A percentile compares a stretch with the other conserved stretches of the same genome.
Evolutionary conservation across 2,113 vertebrate genomes (phyloP).

Genomic region (Aspidoscelis tigris): DNA sequence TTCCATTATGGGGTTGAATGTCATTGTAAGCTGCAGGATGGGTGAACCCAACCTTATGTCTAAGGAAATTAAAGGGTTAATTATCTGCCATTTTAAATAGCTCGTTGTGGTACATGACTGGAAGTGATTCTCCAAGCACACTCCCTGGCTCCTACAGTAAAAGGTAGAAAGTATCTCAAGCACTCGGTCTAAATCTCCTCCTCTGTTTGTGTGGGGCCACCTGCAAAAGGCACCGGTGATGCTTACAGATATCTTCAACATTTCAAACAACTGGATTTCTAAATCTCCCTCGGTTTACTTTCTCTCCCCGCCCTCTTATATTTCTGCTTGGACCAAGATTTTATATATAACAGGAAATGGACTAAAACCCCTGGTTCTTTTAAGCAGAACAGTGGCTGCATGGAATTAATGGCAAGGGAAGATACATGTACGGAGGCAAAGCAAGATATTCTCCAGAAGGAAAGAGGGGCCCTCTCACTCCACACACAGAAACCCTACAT

Average conservation of each 20-base stretch:
- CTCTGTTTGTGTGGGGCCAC: neutral
- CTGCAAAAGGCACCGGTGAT: neutral
- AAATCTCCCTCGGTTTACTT: neutral
- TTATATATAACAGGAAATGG: neutral
- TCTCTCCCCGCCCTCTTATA: neutral
- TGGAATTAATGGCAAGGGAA: neutral
- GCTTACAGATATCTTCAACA: neutral
- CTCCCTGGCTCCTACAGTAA: slow-evolving; percentile 9
- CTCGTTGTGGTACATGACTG: slow-evolving; percentile 3
- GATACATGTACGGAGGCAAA: neutral
- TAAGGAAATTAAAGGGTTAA: neutral
- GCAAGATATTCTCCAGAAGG: no score
- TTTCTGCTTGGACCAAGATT: neutral
- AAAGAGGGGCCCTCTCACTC: no score
- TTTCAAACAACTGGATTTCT: neutral
- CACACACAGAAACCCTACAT: no score
- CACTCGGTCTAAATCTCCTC: neutral
- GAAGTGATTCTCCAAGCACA: slow-evolving; percentile 17
- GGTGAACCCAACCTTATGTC: slow-evolving; percentile 19
- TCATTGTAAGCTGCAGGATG: slow-evolving; percentile 26
- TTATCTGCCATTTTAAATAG: slow-evolving; percentile 25
- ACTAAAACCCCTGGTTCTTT: neutral
- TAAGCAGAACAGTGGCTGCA: neutral
- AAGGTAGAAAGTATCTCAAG: neutral
- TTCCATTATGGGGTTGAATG: slow-evolving; percentile 44